Base-by-base conservation (phyloP, 2,888 invertebrate species). In the Andrena hattorfiana region DNA sequence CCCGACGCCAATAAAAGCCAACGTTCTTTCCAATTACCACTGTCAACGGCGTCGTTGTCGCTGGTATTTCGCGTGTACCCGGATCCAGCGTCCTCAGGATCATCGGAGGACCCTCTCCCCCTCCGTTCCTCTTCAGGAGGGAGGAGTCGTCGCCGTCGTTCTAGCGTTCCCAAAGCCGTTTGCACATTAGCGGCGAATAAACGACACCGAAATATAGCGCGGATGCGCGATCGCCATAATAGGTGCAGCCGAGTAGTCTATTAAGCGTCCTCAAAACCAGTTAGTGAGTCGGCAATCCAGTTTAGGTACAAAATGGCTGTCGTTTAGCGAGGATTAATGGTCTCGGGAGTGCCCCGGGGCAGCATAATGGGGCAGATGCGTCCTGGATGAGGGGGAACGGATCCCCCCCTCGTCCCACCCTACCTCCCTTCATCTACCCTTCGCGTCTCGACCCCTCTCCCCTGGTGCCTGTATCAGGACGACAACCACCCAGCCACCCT, bases 241-340 rank as follows among this genome's bases (percentile, higher is more conserved):
- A 92, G 92, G 91, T 91, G 91, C 88, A 56, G 89, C 89, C 84
- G 90, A 92, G 92, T 92, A 93, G 93, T 93, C 93, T 93, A 93
- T 93, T 93, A 93, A 93, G 92, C 93, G 91, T 93, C 92, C 91
- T 93, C 91, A 91, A 93, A 93, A 93, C 93, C 93, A 93, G 93
- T 93, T 93, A 93, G 93, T 93, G 93, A 93, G 92, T 93, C 92
- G 93, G 93, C 94, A 94, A 94, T 94, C 94, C 94, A 94, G 94
- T 94, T 94, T 93, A 93, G 93, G 93, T 94, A 94, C 94, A 94
- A 94, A 94, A 94, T 94, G 94, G 94, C 93, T 94, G 94, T 94
- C 94, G 94, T 94, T 94, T 94, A 94, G 93, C 91, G 90, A 93
- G 93, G 93, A 94, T 94, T 94, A 94, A 94, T 94, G 94, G 93